Evolutionary conservation across 2,888 invertebrate genomes (phyloP).

Genomic region (Stictocephala bisonia): DNA sequence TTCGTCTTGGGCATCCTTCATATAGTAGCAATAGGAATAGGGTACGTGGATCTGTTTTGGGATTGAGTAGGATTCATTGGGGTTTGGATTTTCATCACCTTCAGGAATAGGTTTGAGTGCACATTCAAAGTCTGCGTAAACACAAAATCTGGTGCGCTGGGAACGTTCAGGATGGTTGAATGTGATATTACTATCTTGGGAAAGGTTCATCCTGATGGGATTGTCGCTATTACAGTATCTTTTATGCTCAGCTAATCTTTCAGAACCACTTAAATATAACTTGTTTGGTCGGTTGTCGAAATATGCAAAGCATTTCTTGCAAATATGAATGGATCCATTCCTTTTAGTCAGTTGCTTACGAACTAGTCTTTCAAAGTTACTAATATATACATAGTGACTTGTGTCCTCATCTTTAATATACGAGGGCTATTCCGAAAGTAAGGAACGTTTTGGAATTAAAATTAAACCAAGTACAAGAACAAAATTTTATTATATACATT

Average conservation of each 20-base stretch:
- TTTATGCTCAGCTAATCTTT: conserved; percentile 12
- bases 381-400: background rate
- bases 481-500: no score
- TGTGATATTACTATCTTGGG: background rate
- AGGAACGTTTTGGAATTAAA: no score
- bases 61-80: background rate
- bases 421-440: no score
- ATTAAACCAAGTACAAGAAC: no score
- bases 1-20: background rate
- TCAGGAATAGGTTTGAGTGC: background rate
- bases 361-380: background rate
- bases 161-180: background rate
- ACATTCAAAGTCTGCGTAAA: background rate
- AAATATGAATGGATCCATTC: background rate
- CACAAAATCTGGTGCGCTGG: background rate
- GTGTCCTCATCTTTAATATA: background rate
- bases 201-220: background rate
- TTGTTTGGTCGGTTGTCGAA: background rate
- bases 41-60: background rate
- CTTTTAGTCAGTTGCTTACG: background rate
- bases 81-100: no score
- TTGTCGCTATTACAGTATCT: background rate
- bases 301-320: conserved; percentile 23
- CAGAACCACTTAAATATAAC: background rate
- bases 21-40: background rate